These are phyloP conservation scores for Axea sp. DNA, from an alignment of 2,888 invertebrate species.

Conservation along the genomic window DNA sequence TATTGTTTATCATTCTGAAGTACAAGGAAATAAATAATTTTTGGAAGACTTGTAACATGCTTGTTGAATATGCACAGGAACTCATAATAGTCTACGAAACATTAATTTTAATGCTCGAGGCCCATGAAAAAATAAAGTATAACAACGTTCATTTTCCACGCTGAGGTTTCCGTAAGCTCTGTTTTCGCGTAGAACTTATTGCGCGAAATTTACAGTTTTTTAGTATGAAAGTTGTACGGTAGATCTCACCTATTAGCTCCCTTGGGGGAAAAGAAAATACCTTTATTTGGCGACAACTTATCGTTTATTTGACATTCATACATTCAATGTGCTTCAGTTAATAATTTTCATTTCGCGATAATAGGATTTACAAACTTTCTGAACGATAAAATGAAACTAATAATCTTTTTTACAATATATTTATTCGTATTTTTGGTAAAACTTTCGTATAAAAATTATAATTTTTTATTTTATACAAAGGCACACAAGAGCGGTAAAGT, in stretches of 20 bases:
- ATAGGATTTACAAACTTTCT: too few relatives aligned
- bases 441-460: too few relatives aligned
- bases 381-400: constrained; percentile 3
- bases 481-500: too few relatives aligned
- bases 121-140: constrained; percentile 43
- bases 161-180: constrained; percentile 49
- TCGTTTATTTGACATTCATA: constrained; percentile 42
- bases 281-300: constrained; percentile 42
- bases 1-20: too few relatives aligned
- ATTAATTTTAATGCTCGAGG: constrained; percentile 57
- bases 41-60: constrained; percentile 37
- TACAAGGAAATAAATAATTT: constrained; percentile 33
- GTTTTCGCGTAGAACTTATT: constrained; percentile 68
- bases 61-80: constrained; percentile 30
- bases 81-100: constrained; percentile 49
- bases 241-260: constrained; percentile 43
- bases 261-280: constrained; percentile 33
- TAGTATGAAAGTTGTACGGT: constrained; percentile 72
- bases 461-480: too few relatives aligned
- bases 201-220: constrained; percentile 73
- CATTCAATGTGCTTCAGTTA: neutral
- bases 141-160: constrained; percentile 46
- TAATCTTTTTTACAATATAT: too few relatives aligned
- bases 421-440: too few relatives aligned
- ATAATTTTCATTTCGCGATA: too few relatives aligned